phyloP scores from a whole-genome alignment of 2,888 invertebrate species.

The Platycheirus albimanus region DNA sequence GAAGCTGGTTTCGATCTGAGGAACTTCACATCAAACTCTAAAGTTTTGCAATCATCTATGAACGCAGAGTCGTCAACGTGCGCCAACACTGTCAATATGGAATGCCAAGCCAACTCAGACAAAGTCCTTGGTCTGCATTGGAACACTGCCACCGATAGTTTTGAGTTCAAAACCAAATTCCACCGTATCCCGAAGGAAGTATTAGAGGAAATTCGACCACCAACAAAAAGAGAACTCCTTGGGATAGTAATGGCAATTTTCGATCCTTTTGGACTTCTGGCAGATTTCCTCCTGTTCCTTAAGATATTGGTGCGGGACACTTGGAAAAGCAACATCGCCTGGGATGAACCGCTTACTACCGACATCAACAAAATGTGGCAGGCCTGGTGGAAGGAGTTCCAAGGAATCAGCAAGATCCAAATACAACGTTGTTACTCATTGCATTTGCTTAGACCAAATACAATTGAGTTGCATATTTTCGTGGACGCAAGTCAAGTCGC shows the following conservation, averaged over 20 bases:
- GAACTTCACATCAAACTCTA: neutral
- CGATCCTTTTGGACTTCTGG: constrained; percentile 68
- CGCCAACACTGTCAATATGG: constrained; percentile 21
- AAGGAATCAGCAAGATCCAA: neutral
- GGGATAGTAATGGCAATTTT: constrained; percentile 33
- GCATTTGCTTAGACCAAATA: neutral
- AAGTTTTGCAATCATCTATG: neutral
- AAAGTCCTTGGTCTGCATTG: constrained; percentile 74
- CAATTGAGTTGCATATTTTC: constrained; percentile 7
- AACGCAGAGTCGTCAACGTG: neutral
- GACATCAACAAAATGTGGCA: constrained; percentile 4
- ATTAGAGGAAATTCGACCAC: constrained; percentile 29
- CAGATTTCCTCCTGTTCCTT: constrained; percentile 65
- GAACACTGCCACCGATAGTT: constrained; percentile 61
- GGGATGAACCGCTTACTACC: constrained; percentile 21
- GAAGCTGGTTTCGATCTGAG: neutral
- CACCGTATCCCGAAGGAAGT: constrained; percentile 20
- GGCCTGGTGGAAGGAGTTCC: constrained; percentile 15
- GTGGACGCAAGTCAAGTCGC: constrained; percentile 15
- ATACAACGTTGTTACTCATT: constrained; percentile 20
- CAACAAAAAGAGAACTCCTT: constrained; percentile 51
- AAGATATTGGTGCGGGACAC: constrained; percentile 33
- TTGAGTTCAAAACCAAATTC: constrained; percentile 57
- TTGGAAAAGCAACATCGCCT: constrained; percentile 15
- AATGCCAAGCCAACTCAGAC: constrained; percentile 35